A percentile compares a stretch with the other conserved stretches of the same genome.
phyloP scores from a whole-genome alignment of 2,888 invertebrate genomes.

The Mythimna ferrago region DNA sequence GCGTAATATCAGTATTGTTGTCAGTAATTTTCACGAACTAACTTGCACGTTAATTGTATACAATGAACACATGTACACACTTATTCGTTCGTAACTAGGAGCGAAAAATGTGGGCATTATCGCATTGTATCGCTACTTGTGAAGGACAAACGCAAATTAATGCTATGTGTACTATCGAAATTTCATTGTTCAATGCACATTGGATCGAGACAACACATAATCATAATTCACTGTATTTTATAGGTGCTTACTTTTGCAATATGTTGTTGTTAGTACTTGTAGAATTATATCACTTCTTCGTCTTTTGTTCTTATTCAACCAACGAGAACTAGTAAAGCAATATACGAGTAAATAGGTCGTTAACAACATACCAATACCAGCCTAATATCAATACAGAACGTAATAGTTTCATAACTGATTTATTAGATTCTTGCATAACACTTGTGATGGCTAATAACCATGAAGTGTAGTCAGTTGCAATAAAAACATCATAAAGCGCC shows the following conservation, averaged over 20 bases:
- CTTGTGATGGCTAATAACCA: slow-evolving; percentile 67
- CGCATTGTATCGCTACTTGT: slow-evolving; percentile 72
- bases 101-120: slow-evolving; percentile 80
- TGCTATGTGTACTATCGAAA: slow-evolving; percentile 64
- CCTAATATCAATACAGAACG: slow-evolving; percentile 51
- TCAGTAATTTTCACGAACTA: slow-evolving; percentile 79
- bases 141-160: slow-evolving; percentile 74
- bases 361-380: slow-evolving; percentile 7
- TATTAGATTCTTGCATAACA: slow-evolving; percentile 73
- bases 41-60: slow-evolving; percentile 77
- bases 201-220: slow-evolving; percentile 36
- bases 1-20: slow-evolving; percentile 81
- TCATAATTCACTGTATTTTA: slow-evolving; percentile 32
- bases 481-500: slow-evolving; percentile 74
- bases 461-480: slow-evolving; percentile 69
- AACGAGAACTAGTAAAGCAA: slow-evolving; percentile 17
- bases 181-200: slow-evolving; percentile 56
- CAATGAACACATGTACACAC: slow-evolving; percentile 71
- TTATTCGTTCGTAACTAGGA: slow-evolving; percentile 66
- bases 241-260: neutral
- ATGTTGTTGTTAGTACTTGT: neutral
- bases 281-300: slow-evolving; percentile 13
- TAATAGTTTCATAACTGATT: slow-evolving; percentile 70
- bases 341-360: slow-evolving; percentile 24
- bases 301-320: slow-evolving; percentile 18